Evolutionary conservation across 2,113 vertebrate species (phyloP), one percentile per base, ranked within the genome.

Genomic region (Oryzias javanicus): DNA sequence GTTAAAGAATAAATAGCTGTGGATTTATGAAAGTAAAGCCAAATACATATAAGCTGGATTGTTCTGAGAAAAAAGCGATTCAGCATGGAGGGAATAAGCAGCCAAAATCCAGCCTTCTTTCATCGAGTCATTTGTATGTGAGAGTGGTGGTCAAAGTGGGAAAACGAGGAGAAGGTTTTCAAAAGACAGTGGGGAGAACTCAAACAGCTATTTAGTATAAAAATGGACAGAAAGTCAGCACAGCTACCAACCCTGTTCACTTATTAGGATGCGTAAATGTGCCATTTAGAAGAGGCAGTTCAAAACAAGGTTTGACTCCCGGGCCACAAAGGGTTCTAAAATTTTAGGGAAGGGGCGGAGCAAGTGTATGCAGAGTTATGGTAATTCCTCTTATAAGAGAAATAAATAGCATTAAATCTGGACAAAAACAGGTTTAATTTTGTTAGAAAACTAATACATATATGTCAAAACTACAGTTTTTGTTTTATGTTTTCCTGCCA

Each of bases 81-180:
- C 81, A 82, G 82, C 76, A 86, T 79, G 82, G 47, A 64, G 67
- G 76, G 73, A 78, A 67, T 79, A 78, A 85, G 78, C 64, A 80
- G 66, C 62, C 5, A 10, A 72, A 79, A 84, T 72, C 72, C 63
- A 44, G 55, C 67, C 60, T 48, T 63, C 76, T 79, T 83, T 85
- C 54, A 83, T 73, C 62, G 69, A 35, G 49, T 54, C 63, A 74
- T 87, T 79, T 74, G 74, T 78, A 77, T 88, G 78, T 76, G 85
- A 79, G 74, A 84, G 75, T 51, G 68, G 64, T 81, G 41, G 65
- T 53, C 60, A 61, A 53, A 3, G 14, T 4, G 19, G 42, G 49
- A 56, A 49, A 62, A 76, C 58, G 68, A 60, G 19, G 59, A 8
- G 49, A 48, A 46, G 35, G 56, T 47, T 51, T 84, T 77, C 24